Evolutionary conservation across 2,888 invertebrate species (phyloP).

Genomic region (Drosophila aldrichi): DNA sequence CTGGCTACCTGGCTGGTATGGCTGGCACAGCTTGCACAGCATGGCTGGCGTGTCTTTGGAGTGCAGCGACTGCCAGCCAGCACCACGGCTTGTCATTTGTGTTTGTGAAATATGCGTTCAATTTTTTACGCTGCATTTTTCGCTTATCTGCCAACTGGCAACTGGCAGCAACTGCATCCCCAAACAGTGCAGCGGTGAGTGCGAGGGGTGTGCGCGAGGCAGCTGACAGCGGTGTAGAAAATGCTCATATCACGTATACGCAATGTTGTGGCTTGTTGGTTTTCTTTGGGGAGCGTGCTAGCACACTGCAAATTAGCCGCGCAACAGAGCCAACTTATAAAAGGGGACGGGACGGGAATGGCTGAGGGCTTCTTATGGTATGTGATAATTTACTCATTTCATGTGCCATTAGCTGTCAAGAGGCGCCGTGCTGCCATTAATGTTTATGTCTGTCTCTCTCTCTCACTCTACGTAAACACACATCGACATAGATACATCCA

Average conservation of each 20-base stretch:
- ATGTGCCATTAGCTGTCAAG: slow-evolving; percentile 79
- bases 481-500: background rate
- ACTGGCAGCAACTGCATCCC: slow-evolving; percentile 42
- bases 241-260: slow-evolving; percentile 77
- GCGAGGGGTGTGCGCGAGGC: slow-evolving; percentile 18
- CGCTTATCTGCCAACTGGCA: slow-evolving; percentile 73
- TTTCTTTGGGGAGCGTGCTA: slow-evolving; percentile 60
- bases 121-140: slow-evolving; percentile 79
- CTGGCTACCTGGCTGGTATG: slow-evolving; percentile 16
- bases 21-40: background rate
- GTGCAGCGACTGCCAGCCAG: slow-evolving; percentile 24
- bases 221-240: slow-evolving; percentile 47
- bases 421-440: slow-evolving; percentile 46
- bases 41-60: slow-evolving; percentile 12
- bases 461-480: background rate
- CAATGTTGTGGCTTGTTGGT: slow-evolving; percentile 77
- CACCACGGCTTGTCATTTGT: slow-evolving; percentile 63
- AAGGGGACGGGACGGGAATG: slow-evolving; percentile 2
- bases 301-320: slow-evolving; percentile 73
- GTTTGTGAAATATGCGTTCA: slow-evolving; percentile 79
- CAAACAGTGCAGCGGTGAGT: slow-evolving; percentile 13
- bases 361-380: slow-evolving; percentile 33
- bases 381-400: slow-evolving; percentile 80
- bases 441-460: slow-evolving; percentile 14
- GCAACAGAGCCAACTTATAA: slow-evolving; percentile 4